These are phyloP conservation scores for Sicus ferrugineus DNA, from an alignment of 2,888 invertebrate genomes.

Conservation along the genomic window DNA sequence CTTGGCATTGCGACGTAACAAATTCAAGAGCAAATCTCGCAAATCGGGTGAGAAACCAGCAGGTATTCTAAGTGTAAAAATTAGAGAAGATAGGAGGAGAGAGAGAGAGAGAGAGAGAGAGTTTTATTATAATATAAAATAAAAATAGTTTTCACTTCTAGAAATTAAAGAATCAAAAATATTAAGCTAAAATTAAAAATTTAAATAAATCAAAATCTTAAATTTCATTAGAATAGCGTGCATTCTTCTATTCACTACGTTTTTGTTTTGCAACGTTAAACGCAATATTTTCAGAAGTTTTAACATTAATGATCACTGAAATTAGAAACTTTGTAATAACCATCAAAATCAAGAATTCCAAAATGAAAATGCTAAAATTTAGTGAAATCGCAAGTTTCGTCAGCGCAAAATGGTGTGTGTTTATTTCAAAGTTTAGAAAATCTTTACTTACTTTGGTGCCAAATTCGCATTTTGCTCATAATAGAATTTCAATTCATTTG, in stretches of 20 bases:
- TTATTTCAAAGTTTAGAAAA: too few species aligned
- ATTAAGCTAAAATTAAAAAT: neutral
- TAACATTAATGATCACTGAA: too few species aligned
- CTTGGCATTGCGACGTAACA: slow-evolving; percentile 89
- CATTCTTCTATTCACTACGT: too few species aligned
- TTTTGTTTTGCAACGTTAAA: too few species aligned
- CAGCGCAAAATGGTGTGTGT: too few species aligned
- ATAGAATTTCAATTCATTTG: slow-evolving; percentile 94
- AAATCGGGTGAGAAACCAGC: slow-evolving; percentile 90
- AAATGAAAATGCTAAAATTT: neutral
- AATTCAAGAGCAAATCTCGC: slow-evolving; percentile 82
- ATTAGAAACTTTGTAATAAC: neutral
- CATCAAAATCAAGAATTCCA: neutral
- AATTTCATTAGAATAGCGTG: neutral
- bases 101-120: neutral
- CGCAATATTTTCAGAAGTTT: too few species aligned
- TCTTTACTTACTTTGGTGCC: slow-evolving; percentile 82
- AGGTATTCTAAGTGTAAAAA: slow-evolving; percentile 76
- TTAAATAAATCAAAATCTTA: too few species aligned
- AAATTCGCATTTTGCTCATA: slow-evolving; percentile 95
- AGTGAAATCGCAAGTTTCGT: neutral
- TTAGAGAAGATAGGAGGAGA: neutral
- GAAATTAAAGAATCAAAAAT: neutral
- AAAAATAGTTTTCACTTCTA: slow-evolving; percentile 1
- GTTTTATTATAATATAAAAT: neutral